Evolutionary conservation across 2,888 invertebrate species (phyloP).

Genomic region (Embidobia sp.): DNA sequence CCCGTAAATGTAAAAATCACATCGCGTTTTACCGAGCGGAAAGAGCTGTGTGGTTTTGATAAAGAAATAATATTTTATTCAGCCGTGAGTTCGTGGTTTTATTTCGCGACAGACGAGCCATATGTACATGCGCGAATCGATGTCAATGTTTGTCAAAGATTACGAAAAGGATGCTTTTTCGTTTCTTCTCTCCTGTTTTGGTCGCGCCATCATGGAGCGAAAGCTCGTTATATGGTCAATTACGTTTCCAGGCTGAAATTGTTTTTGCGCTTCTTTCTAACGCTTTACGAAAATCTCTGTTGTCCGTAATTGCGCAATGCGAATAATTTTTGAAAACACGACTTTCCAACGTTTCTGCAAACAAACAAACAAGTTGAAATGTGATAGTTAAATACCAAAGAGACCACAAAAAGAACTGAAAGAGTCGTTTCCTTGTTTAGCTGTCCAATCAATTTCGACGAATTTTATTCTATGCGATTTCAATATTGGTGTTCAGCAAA

Average conservation of each 20-base stretch:
- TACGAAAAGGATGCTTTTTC: constrained; percentile 19
- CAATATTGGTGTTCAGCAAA: too few species aligned
- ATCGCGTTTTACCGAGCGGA: constrained; percentile 67
- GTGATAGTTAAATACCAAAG: too few species aligned
- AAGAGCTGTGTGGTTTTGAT: constrained; percentile 73
- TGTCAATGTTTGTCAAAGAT: constrained; percentile 58
- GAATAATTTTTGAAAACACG: too few species aligned
- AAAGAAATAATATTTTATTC: constrained; percentile 79
- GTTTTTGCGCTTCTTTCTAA: constrained; percentile 40
- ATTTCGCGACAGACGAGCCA: constrained; percentile 68
- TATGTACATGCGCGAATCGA: constrained; percentile 44
- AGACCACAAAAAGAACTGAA: too few species aligned
- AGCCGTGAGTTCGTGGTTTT: constrained; percentile 74
- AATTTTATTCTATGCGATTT: too few species aligned
- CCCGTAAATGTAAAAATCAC: constrained; percentile 72
- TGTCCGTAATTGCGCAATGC: too few species aligned
- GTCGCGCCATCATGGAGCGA: constrained; percentile 40
- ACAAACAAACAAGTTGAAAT: too few species aligned
- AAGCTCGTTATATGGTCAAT: constrained; percentile 54
- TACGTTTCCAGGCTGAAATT: constrained; percentile 44
- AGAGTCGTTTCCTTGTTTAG: too few species aligned
- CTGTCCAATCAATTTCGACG: too few species aligned
- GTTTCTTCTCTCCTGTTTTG: constrained; percentile 6
- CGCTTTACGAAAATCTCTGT: too few species aligned
- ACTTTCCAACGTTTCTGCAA: too few species aligned